Conservation (phyloP, 2,888 invertebrate species). For the Caenorhabditis sp. region DNA sequence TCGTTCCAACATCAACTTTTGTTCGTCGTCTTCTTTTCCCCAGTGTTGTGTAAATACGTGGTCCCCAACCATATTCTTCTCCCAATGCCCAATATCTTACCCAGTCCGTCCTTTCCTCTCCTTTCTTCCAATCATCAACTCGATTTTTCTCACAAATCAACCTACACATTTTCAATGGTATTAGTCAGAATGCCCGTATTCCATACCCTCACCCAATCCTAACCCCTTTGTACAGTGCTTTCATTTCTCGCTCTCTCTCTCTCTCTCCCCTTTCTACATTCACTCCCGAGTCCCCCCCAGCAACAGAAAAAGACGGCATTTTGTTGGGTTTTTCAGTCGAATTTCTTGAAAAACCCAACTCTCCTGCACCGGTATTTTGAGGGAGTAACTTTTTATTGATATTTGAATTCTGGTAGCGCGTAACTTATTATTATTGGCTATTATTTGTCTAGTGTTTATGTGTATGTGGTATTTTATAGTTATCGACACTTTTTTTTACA, state of each 20-base stretch:
- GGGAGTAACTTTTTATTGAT: not conserved
- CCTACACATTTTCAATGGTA: slow-evolving; percentile 52
- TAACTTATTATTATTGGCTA: not conserved
- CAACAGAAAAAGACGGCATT: slow-evolving; percentile 35
- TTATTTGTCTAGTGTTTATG: not conserved
- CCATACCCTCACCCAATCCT: slow-evolving; percentile 7
- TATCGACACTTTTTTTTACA: slow-evolving; percentile 1
- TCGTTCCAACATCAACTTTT: not conserved
- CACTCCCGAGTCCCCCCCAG: not conserved
- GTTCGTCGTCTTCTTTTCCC: slow-evolving; percentile 2
- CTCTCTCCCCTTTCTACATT: not conserved
- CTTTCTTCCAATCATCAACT: slow-evolving; percentile 12
- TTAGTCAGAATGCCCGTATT: slow-evolving; percentile 3
- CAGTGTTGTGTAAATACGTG: slow-evolving; percentile 63
- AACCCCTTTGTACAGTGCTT: slow-evolving; percentile 49
- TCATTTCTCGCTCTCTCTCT: slow-evolving; percentile 1
- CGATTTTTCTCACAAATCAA: not conserved
- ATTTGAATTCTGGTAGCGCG: slow-evolving; percentile 6
- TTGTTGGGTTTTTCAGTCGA: slow-evolving; percentile 14
- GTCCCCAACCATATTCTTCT: slow-evolving; percentile 14
- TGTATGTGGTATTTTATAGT: too few relatives aligned
- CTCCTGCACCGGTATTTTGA: not conserved
- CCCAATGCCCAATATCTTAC: slow-evolving; percentile 42
- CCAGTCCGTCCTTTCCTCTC: not conserved
- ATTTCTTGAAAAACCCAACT: not conserved